phyloP scores from a whole-genome alignment of 2,113 vertebrate genomes.

The Anarhynchus alexandrinus region DNA sequence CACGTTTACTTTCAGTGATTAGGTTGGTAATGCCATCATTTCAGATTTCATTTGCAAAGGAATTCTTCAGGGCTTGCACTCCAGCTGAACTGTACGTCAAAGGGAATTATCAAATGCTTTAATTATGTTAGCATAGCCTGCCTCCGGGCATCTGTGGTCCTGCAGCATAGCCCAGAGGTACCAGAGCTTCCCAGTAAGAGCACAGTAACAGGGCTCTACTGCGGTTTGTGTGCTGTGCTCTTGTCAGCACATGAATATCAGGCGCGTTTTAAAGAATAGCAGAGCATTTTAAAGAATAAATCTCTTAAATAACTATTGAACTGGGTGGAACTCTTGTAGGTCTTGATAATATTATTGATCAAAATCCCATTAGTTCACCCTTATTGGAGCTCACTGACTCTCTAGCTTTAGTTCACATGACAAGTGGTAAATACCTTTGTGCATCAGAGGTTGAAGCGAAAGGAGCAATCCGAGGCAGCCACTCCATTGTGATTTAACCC shows the following conservation, averaged over 20 bases:
- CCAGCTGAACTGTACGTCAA: not conserved
- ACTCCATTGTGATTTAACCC: not conserved
- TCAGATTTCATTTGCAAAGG: not conserved
- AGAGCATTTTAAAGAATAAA: not conserved
- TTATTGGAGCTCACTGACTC: not conserved
- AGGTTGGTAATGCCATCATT: not conserved
- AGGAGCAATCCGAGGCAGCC: not conserved
- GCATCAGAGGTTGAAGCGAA: fast-evolving
- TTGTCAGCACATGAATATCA: not conserved
- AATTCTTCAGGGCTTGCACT: conserved; percentile 8
- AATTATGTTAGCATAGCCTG: not conserved
- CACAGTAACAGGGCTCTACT: fast-evolving
- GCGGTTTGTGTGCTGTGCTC: not conserved
- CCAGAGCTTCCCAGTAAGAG: not conserved
- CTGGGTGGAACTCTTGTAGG: not conserved
- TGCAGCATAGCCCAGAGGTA: not conserved
- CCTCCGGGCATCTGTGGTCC: not conserved
- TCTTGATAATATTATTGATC: not conserved
- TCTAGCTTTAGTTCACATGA: not conserved
- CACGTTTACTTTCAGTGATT: not conserved
- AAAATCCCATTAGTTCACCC: not conserved
- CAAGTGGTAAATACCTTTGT: not conserved
- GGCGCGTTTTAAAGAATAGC: not conserved
- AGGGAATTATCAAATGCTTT: not conserved
- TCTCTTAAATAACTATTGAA: not conserved